Evolutionary conservation across 30 jellyfish, hydroid and myxozoan species (phyloP).

Genomic region (Turritopsis dohrnii): DNA sequence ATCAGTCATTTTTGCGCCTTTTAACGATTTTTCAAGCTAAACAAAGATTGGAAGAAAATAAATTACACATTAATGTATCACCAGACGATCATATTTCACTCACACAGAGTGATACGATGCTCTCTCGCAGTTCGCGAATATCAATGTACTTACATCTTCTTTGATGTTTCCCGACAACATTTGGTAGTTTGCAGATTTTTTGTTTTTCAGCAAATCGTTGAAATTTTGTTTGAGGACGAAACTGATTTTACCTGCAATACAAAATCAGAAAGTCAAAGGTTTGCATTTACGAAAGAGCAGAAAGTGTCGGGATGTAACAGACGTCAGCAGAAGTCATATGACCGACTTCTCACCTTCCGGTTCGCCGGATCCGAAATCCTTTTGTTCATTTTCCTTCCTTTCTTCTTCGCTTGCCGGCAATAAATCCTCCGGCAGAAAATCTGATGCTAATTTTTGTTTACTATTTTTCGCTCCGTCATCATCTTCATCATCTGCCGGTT

Average conservation of each 20-base stretch:
- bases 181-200: conserved; percentile 6
- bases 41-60: too few species aligned
- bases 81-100: too few species aligned
- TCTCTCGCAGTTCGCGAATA: too few species aligned
- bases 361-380: conserved; percentile 8
- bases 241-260: conserved; percentile 31
- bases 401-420: conserved; percentile 29
- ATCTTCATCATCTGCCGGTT: conserved; percentile 1
- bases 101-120: too few species aligned
- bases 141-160: conserved; percentile 40
- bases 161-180: conserved; percentile 30
- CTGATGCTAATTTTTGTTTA: neutral
- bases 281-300: neutral
- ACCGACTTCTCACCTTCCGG: neutral
- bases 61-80: too few species aligned
- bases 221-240: conserved; percentile 23
- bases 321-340: neutral
- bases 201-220: conserved; percentile 1
- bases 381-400: neutral
- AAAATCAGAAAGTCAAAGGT: neutral
- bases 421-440: conserved; percentile 14
- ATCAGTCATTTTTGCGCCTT: neutral
- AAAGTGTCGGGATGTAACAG: neutral
- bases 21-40: conserved; percentile 23
- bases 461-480: neutral